Evolutionary conservation across 1,140 invertebrate genomes (phyloP), one percentile per base, ranked within the genome.

Genomic region (Arctopsyche grandis): DNA sequence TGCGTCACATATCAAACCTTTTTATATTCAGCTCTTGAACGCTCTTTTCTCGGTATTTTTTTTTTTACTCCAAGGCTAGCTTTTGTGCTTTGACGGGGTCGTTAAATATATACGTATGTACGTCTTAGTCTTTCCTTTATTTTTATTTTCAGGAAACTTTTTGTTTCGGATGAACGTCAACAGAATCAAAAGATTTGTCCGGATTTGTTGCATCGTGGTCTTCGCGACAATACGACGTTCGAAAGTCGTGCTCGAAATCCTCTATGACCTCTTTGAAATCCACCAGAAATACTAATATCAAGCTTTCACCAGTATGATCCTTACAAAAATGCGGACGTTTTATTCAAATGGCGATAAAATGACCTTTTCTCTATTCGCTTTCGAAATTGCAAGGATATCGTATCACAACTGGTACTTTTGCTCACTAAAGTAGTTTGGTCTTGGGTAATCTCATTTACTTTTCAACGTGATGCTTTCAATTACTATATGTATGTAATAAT

Each of bases 101-200:
- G 63, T 66, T 66, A 66, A 66, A 10, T 66, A 29, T 66, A 66
- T 19, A 24, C 3, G 7, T 19, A 24, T 0, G 7, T 66, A 22
- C 63, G 21, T 60, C n/a, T 60, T 60, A 24, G 21, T 26, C 9
- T 29, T 66, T 24, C 7, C 21, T 60, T 9, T 38, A 38, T 38
- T 38, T 38, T 38, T 38, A 38, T 38, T 38, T 38, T 38, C 16
- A 19, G 16, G 19, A 21, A n/a, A n/a, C n/a, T 9, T 21, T 60
- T 60, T 60, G 56, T 60, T 60, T 60, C 21, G 56, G 56, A 60
- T 60, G 56, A 60, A 60, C 56, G 56, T 60, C 56, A 60, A 60
- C 56, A 60, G 56, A 60, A 60, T 60, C 1, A 7, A 9, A 16
- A 66, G 63, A 66, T 66, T 66, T 66, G 21, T 24, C 21, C 4